Conservation (phyloP, 2,888 invertebrate genomes). For the Caenorhabditis sinica region DNA sequence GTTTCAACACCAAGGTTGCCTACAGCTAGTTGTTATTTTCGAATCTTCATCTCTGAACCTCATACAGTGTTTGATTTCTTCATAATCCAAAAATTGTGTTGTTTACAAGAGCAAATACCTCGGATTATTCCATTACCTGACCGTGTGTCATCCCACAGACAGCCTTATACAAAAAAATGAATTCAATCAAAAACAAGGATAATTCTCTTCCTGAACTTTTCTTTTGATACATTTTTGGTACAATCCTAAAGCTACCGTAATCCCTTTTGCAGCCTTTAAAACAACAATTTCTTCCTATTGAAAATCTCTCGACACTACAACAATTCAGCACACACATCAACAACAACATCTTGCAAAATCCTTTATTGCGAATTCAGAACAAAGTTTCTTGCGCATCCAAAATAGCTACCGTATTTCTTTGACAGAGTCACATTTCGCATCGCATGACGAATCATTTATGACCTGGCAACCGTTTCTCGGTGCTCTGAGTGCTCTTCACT, state of each 20-base stretch:
- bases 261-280: neutral
- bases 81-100: neutral
- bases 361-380: slow-evolving; percentile 4
- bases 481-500: slow-evolving; percentile 15
- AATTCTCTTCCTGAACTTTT: neutral
- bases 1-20: neutral
- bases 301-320: neutral
- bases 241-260: neutral
- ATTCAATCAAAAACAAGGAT: neutral
- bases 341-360: slow-evolving; percentile 5
- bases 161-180: neutral
- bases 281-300: neutral
- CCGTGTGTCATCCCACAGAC: neutral
- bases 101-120: neutral
- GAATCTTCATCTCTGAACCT: too few species aligned
- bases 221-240: neutral
- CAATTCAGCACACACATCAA: neutral
- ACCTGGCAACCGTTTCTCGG: slow-evolving; percentile 28
- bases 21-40: neutral
- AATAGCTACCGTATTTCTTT: slow-evolving; percentile 25
- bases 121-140: neutral
- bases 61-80: neutral
- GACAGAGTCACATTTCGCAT: neutral
- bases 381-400: neutral
- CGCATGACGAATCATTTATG: slow-evolving; percentile 27